Conservation (phyloP, 2,888 invertebrate genomes). For the Clunio marinus region DNA sequence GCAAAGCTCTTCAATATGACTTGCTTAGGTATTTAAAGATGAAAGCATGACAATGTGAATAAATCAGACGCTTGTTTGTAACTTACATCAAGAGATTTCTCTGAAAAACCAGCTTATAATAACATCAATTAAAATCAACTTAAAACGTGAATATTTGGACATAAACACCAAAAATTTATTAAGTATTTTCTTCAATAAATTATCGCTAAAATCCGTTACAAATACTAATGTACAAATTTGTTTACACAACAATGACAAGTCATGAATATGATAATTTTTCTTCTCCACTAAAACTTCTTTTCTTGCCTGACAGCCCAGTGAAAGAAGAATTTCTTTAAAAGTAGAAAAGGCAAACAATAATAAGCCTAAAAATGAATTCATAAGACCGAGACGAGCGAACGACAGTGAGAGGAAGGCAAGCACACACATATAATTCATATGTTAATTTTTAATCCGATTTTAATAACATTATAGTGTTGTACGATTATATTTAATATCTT, state of each 20-base stretch:
- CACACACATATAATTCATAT: conserved; percentile 3
- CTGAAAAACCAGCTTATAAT: too few relatives aligned
- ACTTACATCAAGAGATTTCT: too few relatives aligned
- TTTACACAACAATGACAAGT: conserved; percentile 29
- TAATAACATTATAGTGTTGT: conserved; percentile 39
- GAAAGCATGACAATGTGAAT: background rate
- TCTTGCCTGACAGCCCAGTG: background rate
- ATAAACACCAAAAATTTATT: background rate
- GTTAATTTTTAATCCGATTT: conserved; percentile 36
- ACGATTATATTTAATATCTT: conserved; percentile 36
- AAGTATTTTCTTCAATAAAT: background rate
- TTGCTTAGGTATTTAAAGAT: background rate
- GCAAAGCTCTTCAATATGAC: too few relatives aligned
- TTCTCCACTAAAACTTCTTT: background rate
- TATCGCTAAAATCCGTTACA: conserved; percentile 8
- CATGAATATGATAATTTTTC: conserved; percentile 21
- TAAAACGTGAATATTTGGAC: background rate
- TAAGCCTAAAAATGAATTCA: conserved; percentile 10
- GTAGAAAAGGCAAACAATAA: conserved; percentile 1
- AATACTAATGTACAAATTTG: conserved; percentile 32
- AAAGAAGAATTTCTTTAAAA: background rate
- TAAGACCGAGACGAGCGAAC: background rate
- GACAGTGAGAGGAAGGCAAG: background rate
- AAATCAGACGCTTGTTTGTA: background rate
- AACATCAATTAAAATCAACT: conserved; percentile 23